A percentile compares a stretch with the other conserved stretches of the same genome.
These are phyloP conservation scores for Chaetodon trifasciatus DNA, from an alignment of 2,797 vertebrate genomes.

Conservation along the genomic window DNA sequence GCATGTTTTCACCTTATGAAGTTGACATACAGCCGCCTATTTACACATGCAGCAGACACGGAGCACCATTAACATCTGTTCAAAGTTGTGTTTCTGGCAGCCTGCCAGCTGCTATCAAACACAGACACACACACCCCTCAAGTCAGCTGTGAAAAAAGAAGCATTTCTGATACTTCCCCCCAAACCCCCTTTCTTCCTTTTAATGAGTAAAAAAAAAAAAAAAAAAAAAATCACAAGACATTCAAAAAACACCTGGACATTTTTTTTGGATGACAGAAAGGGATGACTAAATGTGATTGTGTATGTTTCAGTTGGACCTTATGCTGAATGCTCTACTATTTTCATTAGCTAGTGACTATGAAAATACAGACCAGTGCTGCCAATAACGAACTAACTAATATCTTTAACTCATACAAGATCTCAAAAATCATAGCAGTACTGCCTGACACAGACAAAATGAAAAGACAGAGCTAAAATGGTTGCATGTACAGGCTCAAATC, in stretches of 20 bases:
- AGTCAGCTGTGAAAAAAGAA: background rate
- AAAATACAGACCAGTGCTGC: too few species aligned
- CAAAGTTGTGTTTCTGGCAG: background rate
- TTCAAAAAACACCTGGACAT: too few species aligned
- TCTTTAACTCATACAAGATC: background rate
- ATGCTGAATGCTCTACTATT: background rate
- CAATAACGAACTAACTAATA: too few species aligned
- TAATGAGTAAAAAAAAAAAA: background rate
- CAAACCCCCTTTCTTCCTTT: background rate
- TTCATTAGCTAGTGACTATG: background rate
- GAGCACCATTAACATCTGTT: background rate
- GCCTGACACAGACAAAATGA: background rate
- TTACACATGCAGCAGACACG: background rate
- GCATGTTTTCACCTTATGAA: background rate
- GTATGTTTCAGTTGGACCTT: background rate
- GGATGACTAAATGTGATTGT: background rate
- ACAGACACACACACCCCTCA: background rate
- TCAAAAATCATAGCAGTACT: background rate
- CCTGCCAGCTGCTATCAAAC: background rate
- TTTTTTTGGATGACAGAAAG: background rate
- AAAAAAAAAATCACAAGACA: too few species aligned
- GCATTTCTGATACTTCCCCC: background rate
- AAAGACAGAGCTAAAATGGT: background rate
- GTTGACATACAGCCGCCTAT: background rate
- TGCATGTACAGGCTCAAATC: background rate